Conservation (phyloP, 2,888 invertebrate genomes). For the Cistogaster globosa region DNA sequence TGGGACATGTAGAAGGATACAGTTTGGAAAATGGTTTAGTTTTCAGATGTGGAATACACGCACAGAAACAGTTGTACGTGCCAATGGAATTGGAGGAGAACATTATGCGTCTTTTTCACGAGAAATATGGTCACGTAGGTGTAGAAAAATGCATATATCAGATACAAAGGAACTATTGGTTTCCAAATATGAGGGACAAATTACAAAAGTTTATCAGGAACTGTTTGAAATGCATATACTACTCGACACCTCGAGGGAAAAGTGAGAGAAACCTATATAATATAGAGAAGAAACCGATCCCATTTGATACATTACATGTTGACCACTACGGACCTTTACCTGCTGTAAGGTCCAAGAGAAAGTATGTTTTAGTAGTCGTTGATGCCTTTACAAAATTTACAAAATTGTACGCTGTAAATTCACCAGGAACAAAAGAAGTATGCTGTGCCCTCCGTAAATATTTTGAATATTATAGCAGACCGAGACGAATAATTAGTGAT, state of each 20-base stretch:
- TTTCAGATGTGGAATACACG: not conserved
- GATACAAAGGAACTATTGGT: constrained; percentile 33
- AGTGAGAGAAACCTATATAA: too few relatives aligned
- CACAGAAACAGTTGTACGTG: constrained; percentile 9
- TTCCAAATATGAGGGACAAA: constrained; percentile 33
- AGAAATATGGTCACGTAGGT: constrained; percentile 72
- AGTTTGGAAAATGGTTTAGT: not conserved
- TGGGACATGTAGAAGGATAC: not conserved
- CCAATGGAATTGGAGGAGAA: constrained; percentile 17
- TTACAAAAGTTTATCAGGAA: not conserved
- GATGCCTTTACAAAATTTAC: too few relatives aligned
- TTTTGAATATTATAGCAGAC: constrained; percentile 13
- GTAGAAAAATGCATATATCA: constrained; percentile 76
- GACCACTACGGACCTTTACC: too few relatives aligned
- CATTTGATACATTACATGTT: too few relatives aligned
- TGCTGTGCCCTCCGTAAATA: not conserved
- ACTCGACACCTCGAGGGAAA: not conserved
- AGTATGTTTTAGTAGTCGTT: too few relatives aligned
- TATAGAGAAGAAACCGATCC: too few relatives aligned
- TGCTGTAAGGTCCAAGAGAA: too few relatives aligned
- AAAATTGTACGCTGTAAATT: too few relatives aligned
- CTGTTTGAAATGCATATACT: constrained; percentile 4
- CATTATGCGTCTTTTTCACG: constrained; percentile 72
- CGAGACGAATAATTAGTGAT: constrained; percentile 5
- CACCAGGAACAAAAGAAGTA: too few relatives aligned